These are phyloP conservation scores for Ictalurus furcatus DNA, from an alignment of 2,113 vertebrate genomes.

Conservation along the genomic window DNA sequence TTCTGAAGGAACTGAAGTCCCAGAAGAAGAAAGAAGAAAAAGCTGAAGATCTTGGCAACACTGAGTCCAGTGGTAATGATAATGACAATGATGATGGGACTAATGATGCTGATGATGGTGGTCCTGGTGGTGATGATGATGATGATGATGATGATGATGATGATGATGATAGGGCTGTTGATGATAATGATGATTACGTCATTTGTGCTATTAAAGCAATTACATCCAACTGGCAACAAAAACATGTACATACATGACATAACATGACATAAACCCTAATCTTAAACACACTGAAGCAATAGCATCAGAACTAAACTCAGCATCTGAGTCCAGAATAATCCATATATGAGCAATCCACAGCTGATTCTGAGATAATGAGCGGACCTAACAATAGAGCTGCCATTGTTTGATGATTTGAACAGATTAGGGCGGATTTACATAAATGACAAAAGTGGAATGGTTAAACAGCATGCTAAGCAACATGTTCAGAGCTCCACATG, in stretches of 20 bases:
- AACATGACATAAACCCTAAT: background rate
- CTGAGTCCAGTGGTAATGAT: background rate
- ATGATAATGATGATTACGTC: background rate
- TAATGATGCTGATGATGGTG: slow-evolving; percentile 20
- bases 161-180: background rate
- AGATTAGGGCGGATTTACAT: slow-evolving; percentile 46
- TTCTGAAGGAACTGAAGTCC: background rate
- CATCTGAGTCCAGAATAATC: background rate
- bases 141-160: slow-evolving; percentile 18
- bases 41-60: background rate
- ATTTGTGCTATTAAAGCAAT: slow-evolving; percentile 12
- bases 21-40: background rate
- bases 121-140: background rate
- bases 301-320: background rate
- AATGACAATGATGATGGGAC: background rate
- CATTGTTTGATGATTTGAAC: slow-evolving; percentile 37
- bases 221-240: background rate
- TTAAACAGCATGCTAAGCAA: slow-evolving; percentile 48
- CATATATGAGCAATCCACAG: slow-evolving; percentile 20
- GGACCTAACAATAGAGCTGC: background rate
- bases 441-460: slow-evolving; percentile 34
- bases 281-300: background rate
- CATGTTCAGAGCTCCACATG: slow-evolving; percentile 43
- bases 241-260: background rate
- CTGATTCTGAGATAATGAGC: background rate